Evolutionary conservation across 2,888 invertebrate genomes (phyloP), one percentile per base, ranked within the genome.

Genomic region (Petrolisthes manimaculis): DNA sequence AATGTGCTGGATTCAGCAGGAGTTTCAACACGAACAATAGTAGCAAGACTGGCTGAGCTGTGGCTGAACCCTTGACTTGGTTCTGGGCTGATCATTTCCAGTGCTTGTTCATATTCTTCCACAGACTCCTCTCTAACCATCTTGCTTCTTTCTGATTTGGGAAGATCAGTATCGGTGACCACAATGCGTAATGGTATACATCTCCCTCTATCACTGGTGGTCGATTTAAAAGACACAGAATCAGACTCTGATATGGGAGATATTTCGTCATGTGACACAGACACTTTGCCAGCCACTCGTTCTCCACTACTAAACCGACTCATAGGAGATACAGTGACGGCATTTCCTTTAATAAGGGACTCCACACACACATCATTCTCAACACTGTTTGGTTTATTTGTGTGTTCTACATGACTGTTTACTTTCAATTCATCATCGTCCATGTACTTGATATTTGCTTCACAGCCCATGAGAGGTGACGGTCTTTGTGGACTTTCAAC

Each of bases 21-120:
- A n/a, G 74, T 84, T 24, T 81, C 84, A 12, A 84, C 75, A 37
- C 75, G 71, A 14, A 88, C 88, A 1, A 88, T 67, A 5, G 88
- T 84, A 14, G 88, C 84, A 21, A 77, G 77, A 37, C 84, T 88
- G 80, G 79, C 75, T 6, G 80, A 81, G 67, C 84, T 88, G 75
- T 88, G 88, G 55, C 84, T 88, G 75, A 81, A 88, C 12, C 81
- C 75, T 56, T 81, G 80, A 51, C 84, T 69, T 37, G 84, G 81
- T 6, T 88, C 84, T 3, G 56, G 81, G 4, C 81, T 84, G 53
- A 84, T 80, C 18, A 84, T 84, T 21, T 88, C 88, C 80, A 88
- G 81, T 37, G 88, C 88, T 6, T 84, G 84, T 67, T 88, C 88
- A n/a, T 88, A 88, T 54, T 84, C 84, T 5, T 88, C 88, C 24